Evolutionary conservation across 1,140 invertebrate species (phyloP).

Genomic region (Rhagoletis zephyria): DNA sequence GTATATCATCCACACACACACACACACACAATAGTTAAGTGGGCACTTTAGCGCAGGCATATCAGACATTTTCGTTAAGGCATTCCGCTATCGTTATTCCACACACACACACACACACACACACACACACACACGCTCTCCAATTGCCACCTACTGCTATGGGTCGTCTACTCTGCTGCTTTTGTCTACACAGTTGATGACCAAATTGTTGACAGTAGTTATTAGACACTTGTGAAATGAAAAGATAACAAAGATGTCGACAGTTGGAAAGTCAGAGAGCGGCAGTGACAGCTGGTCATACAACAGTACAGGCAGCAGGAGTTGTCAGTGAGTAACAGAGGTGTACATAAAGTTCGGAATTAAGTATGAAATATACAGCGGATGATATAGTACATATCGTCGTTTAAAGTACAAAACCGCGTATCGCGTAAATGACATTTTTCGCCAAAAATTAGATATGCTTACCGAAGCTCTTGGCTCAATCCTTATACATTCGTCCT

Average conservation of each 20-base stretch:
- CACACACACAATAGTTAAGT: neutral
- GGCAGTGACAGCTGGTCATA: neutral
- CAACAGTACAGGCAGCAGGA: neutral
- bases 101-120: too few relatives aligned
- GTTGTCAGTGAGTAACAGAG: too few relatives aligned
- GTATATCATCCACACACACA: neutral
- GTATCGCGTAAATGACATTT: too few relatives aligned
- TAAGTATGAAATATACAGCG: neutral
- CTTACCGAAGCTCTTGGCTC: too few relatives aligned
- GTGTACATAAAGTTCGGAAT: too few relatives aligned
- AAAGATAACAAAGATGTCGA: slow-evolving; percentile 45
- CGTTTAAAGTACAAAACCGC: too few relatives aligned
- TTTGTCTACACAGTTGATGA: slow-evolving; percentile 24
- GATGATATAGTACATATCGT: too few relatives aligned
- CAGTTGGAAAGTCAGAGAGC: slow-evolving; percentile 9
- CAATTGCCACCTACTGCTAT: neutral
- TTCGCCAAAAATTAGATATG: too few relatives aligned
- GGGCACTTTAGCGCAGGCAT: slow-evolving; percentile 23
- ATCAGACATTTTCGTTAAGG: neutral
- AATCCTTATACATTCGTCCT: too few relatives aligned
- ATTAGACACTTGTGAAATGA: slow-evolving; percentile 50
- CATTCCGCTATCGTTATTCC: neutral
- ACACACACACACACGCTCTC: too few relatives aligned
- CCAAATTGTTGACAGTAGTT: slow-evolving; percentile 47
- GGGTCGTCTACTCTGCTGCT: neutral